Evolutionary conservation across 2,888 invertebrate genomes (phyloP), one percentile per base, ranked within the genome.

Genomic region (Lepidonotus clava): DNA sequence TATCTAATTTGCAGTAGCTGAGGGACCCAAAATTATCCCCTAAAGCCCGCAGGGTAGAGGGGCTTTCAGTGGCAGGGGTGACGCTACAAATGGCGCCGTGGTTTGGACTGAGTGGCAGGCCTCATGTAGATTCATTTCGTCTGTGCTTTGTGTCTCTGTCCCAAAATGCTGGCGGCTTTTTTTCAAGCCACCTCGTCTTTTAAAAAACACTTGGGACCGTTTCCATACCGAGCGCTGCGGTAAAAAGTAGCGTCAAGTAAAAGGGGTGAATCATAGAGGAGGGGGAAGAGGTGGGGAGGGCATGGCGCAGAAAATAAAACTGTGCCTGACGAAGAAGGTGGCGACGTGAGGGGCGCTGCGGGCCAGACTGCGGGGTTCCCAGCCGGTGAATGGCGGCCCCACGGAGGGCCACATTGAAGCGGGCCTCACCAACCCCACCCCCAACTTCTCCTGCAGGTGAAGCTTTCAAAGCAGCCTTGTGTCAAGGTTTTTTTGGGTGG

Each of bases 291-390:
- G 66, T 8, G n/a, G n/a, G 24, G 28, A 28, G 24, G 28, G 66
- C n/a, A 66, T 66, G 6, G 24, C 11, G 51, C 51, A 51, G 51
- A 51, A 51, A 51, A 51, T 28, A 8, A 66, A 8, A 8, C n/a
- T 66, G 14, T 28, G 11, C 66, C 66, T 6, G 6, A 6, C 14
- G n/a, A 6, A 6, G 6, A 21, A 21, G 6, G 66, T n/a, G 66
- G 24, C 66, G 8, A 18, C 6, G 6, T 66, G 66, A 66, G 11
- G 11, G 66, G 28, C n/a, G 66, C 66, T 66, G 66, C 24, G 6
- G 66, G 66, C 66, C 24, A 66, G 6, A 28, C 66, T n/a, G 66
- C 66, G 11, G n/a, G 11, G 66, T 66, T 66, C 66, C 66, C 66
- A 66, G n/a, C 66, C 14, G 28, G 11, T 66, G 14, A 8, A 66